Evolutionary conservation across 2,888 invertebrate species (phyloP).

Genomic region (Physocephala rufipes): DNA sequence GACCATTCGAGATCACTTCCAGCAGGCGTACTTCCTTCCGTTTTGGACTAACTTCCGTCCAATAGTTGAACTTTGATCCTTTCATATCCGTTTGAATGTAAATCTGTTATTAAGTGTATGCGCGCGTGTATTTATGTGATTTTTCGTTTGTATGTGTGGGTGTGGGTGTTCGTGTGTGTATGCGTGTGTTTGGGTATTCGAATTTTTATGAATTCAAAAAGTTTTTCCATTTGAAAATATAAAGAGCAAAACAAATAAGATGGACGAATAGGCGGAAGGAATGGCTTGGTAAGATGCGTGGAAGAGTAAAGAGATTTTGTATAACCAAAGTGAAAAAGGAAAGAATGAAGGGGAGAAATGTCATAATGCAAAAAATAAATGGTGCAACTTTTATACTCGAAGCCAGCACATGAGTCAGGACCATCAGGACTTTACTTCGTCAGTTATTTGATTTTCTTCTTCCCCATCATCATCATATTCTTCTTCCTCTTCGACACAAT

Average conservation of each 20-base stretch:
- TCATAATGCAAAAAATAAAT: no score
- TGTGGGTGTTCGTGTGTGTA: background rate
- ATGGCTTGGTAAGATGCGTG: background rate
- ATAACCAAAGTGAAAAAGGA: background rate
- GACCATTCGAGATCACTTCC: conserved; percentile 3
- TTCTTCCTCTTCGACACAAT: conserved; percentile 14
- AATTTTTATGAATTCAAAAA: conserved; percentile 23
- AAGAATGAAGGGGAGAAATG: background rate
- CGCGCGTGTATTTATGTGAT: background rate
- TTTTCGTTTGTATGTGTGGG: conserved; percentile 13
- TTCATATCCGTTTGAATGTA: conserved; percentile 36
- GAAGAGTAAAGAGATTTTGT: no score
- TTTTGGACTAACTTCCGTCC: conserved; percentile 37
- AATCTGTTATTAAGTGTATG: conserved; percentile 11
- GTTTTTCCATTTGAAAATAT: conserved; percentile 21
- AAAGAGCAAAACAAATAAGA: conserved; percentile 12
- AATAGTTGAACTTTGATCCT: conserved; percentile 41
- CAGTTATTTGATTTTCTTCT: no score
- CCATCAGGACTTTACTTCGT: no score
- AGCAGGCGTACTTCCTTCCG: conserved; percentile 12
- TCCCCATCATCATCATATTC: no score
- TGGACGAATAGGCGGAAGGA: background rate
- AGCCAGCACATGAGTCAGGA: no score
- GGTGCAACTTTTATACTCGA: no score
- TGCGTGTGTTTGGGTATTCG: conserved; percentile 13